phyloP scores from a whole-genome alignment of 2,888 invertebrate species.

The Xestia ashworthii region DNA sequence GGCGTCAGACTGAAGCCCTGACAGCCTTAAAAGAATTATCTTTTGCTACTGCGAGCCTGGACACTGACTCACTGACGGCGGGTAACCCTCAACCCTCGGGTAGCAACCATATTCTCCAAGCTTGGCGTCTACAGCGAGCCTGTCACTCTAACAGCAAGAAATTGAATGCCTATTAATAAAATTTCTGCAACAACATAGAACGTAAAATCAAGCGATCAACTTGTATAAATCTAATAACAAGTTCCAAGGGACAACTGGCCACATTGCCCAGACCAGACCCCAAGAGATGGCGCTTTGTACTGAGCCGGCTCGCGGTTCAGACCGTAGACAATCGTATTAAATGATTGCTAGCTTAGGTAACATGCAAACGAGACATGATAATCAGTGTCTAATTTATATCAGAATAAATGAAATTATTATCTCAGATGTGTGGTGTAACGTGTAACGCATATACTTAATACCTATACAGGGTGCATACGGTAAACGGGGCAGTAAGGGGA shows the following conservation, averaged over 20 bases:
- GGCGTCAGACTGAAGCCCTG: too few relatives aligned
- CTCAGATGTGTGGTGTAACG: not conserved
- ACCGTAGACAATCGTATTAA: slow-evolving; percentile 32
- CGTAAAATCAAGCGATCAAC: not conserved
- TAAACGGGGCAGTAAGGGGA: too few relatives aligned
- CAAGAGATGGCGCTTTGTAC: slow-evolving; percentile 18
- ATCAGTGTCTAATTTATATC: not conserved
- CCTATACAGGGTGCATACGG: too few relatives aligned
- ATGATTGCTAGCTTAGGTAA: slow-evolving; percentile 21
- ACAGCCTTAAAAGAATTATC: too few relatives aligned
- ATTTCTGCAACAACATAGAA: not conserved
- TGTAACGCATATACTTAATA: not conserved
- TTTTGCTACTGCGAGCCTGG: too few relatives aligned
- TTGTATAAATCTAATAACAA: slow-evolving; percentile 27
- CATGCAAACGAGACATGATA: not conserved
- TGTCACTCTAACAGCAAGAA: too few relatives aligned
- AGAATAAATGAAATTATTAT: not conserved
- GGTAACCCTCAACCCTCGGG: too few relatives aligned
- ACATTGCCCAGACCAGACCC: slow-evolving; percentile 1
- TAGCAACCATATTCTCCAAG: too few relatives aligned
- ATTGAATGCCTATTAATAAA: not conserved
- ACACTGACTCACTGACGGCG: too few relatives aligned
- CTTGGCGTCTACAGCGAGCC: too few relatives aligned
- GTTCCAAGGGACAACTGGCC: slow-evolving; percentile 12
- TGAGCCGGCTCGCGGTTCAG: slow-evolving; percentile 1